Evolutionary conservation across 1,140 invertebrate species (phyloP).

Genomic region (Drosophila miranda): DNA sequence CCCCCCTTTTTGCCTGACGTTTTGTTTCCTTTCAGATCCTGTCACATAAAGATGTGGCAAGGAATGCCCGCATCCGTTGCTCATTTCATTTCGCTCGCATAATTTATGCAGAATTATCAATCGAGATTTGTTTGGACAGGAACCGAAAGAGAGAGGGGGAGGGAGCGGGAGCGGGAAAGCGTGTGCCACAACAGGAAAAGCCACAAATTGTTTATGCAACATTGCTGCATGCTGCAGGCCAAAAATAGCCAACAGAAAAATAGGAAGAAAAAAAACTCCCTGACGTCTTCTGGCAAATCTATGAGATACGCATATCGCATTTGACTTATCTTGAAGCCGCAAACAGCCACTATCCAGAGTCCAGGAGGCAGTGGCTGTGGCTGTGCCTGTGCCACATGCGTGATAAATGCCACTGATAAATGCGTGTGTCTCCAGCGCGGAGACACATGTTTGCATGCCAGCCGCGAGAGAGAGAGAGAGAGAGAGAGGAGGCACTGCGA

Average conservation of each 20-base stretch:
- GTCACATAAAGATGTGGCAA: conserved; percentile 48
- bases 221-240: conserved; percentile 29
- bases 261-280: neutral
- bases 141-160: conserved; percentile 14
- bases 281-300: conserved; percentile 61
- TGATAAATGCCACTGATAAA: conserved; percentile 79
- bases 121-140: conserved; percentile 74
- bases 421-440: conserved; percentile 76
- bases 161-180: conserved; percentile 22
- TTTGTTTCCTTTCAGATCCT: conserved; percentile 46
- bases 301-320: conserved; percentile 80
- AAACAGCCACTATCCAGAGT: conserved; percentile 21
- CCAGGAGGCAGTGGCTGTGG: conserved; percentile 9
- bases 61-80: conserved; percentile 63
- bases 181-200: conserved; percentile 63
- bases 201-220: conserved; percentile 71
- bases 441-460: conserved; percentile 77
- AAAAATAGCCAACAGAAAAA: conserved; percentile 59
- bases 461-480: neutral
- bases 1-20: conserved; percentile 10
- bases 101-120: conserved; percentile 76
- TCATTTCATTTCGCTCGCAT: conserved; percentile 66
- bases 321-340: conserved; percentile 72
- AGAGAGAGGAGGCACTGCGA: conserved; percentile 19
- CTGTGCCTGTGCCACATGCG: conserved; percentile 15